Evolutionary conservation across 2,888 invertebrate genomes (phyloP).

Genomic region (Mechanitis messenoides): DNA sequence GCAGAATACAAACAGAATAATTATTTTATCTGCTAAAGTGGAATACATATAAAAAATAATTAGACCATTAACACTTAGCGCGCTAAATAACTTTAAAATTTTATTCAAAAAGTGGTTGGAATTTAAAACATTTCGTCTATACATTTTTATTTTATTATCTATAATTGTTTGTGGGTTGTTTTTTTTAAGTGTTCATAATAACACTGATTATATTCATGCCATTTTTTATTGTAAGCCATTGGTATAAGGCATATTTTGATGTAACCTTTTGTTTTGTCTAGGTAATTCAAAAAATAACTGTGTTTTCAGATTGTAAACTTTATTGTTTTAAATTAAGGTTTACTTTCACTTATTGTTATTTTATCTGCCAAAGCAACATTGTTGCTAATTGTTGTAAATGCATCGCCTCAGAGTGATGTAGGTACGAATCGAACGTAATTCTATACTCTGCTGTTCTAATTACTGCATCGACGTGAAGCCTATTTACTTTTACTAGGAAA

Average conservation of each 20-base stretch:
- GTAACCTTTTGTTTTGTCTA: background rate
- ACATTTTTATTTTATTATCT: conserved; percentile 1
- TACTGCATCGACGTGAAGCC: background rate
- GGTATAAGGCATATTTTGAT: background rate
- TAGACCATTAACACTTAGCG: conserved; percentile 15
- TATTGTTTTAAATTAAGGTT: background rate
- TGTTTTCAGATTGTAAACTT: conserved; percentile 6
- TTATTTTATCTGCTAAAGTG: conserved; percentile 11
- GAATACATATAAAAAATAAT: conserved; percentile 11
- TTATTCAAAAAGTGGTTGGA: conserved; percentile 17
- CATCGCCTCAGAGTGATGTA: conserved; percentile 10
- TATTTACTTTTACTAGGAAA: too few species aligned
- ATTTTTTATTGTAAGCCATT: background rate
- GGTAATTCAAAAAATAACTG: background rate
- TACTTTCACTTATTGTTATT: background rate
- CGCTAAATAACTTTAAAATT: conserved; percentile 11
- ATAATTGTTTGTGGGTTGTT: too few species aligned
- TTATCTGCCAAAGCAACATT: conserved; percentile 13
- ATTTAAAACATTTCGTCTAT: conserved; percentile 9
- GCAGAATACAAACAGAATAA: background rate
- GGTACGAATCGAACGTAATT: conserved; percentile 14
- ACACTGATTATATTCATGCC: background rate
- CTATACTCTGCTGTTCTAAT: conserved; percentile 1
- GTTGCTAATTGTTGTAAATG: conserved; percentile 21
- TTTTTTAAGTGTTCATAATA: too few species aligned